Evolutionary conservation across 2,797 vertebrate species (phyloP).

Genomic region (Myioborus melanocephalus): DNA sequence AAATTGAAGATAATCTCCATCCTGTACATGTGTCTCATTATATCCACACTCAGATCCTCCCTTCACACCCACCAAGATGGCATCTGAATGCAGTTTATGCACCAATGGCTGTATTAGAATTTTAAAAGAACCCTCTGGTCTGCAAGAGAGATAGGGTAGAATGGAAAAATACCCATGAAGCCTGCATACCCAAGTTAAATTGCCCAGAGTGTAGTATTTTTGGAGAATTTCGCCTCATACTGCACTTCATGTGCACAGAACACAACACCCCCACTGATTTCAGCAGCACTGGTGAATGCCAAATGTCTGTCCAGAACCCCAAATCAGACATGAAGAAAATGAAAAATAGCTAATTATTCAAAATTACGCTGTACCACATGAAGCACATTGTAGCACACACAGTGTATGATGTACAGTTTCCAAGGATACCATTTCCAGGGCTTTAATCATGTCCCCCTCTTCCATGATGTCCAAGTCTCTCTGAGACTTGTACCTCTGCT

Average conservation of each 20-base stretch:
- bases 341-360: neutral
- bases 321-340: neutral
- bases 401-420: neutral
- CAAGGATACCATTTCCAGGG: neutral
- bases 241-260: neutral
- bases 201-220: neutral
- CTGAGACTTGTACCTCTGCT: neutral
- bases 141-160: neutral
- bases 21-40: neutral
- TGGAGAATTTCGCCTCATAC: neutral
- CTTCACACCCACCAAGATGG: neutral
- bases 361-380: neutral
- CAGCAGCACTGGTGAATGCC: neutral
- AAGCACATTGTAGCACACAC: neutral
- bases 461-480: fast-evolving
- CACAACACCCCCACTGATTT: neutral
- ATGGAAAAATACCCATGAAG: neutral
- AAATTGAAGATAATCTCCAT: neutral
- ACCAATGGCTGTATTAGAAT: neutral
- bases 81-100: neutral
- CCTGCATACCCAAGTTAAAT: neutral
- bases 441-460: neutral
- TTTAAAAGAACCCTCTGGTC: neutral
- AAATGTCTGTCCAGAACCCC: neutral
- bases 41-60: neutral